Percentiles rank a stretch among this genome's conserved stretches.
These are phyloP conservation scores for Parazoanthus swiftii DNA, from an alignment of 92 coral and sea anemone species.

Conservation along the genomic window DNA sequence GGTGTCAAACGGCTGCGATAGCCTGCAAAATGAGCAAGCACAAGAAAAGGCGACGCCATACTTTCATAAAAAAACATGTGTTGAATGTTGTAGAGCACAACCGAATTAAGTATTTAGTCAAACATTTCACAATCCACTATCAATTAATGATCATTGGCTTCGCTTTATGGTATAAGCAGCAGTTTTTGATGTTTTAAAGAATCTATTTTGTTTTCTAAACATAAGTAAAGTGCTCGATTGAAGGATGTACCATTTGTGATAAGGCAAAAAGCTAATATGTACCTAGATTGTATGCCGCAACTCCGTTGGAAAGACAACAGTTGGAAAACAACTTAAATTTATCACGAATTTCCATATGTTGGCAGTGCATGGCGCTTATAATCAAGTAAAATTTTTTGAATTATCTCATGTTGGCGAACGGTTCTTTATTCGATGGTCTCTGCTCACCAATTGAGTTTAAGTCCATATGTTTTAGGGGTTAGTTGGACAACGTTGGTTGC, in stretches of 20 bases:
- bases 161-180: neutral
- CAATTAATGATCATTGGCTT: neutral
- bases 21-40: neutral
- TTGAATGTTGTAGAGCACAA: neutral
- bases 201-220: too few species aligned
- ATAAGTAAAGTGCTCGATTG: too few species aligned
- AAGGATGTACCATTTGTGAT: too few species aligned
- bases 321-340: neutral
- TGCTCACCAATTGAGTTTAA: neutral
- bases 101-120: neutral
- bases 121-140: neutral
- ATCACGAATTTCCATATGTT: neutral
- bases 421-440: neutral
- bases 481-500: neutral
- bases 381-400: neutral
- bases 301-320: neutral
- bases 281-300: neutral
- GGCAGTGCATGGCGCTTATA: neutral
- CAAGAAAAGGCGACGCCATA: neutral
- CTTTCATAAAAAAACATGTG: neutral
- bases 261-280: too few species aligned
- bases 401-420: neutral
- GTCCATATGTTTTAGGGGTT: neutral
- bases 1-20: too few species aligned
- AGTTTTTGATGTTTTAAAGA: too few species aligned